Base-by-base conservation (phyloP, 2,113 vertebrate genomes). In the Amphiprion ocellaris region DNA sequence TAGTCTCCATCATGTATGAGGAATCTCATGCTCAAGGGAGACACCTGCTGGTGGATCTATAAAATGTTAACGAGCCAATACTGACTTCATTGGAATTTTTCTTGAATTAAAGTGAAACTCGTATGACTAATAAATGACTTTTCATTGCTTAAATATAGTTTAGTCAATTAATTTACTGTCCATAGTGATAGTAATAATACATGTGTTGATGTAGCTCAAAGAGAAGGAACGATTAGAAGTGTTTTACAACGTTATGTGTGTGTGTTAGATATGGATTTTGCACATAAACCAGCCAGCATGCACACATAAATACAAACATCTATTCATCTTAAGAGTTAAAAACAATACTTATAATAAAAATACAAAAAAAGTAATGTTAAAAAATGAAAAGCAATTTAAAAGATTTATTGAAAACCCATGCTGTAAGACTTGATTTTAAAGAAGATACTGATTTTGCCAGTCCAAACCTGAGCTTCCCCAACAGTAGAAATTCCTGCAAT, bases 41-140 rank as follows among this genome's bases (percentile, higher is more conserved):
- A 90, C 94, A 89, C 72, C 95, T 95, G 87, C 89, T 94, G 93
- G 93, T 80, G 12, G 59, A 58, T 24, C 9, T 50, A 12, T 24
- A 33, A 33, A 33, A 28, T 21, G 60, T 75, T 24, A 56, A 55
- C 53, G 0, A 17, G 0, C 15, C 23, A 10, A 14, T 9, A 58
- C 4, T 7, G 69, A 64, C 62, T 63, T 60, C 6, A 49, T 3
- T 53, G 10, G 17, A 67, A 39, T 72, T 26, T 68, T 58, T 60
- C 46, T 49, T 67, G 50, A 21, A 49, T 37, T 0, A 47, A 21
- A 26, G 23, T 64, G 24, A 69, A 62, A 33, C 30, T 33, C 5
- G n/a, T 64, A 9, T 79, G 44, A 77, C 69, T 75, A 47, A 44
- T 69, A 30, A 69, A 53, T 84, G 14, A 37, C 9, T 14, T 67